Base-by-base conservation (phyloP, 35 echinoderm and acorn worm genomes). In the Chiridota heheva region DNA sequence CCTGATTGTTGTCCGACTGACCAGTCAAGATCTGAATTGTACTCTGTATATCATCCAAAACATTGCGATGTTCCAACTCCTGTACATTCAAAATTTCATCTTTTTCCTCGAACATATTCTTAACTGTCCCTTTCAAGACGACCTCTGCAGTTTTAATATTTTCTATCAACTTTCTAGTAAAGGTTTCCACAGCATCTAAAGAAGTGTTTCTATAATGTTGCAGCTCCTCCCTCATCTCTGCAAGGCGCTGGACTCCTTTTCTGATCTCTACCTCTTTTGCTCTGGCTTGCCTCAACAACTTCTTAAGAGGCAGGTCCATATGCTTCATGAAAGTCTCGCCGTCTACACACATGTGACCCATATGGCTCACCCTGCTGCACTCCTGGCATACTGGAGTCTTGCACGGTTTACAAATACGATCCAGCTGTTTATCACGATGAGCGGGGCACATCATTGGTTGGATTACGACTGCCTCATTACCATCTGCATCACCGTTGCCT, bases 231-330 rank as follows among this genome's bases (percentile, higher is more conserved):
- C 47, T 78, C 75, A 78, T 59, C 55, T 78, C 41, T 1, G 2
- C 53, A 24, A 78, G 18, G 34, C 47, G 51, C 18, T 5, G 51
- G 16, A 17, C 20, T 13, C 75, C 40, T 62, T 33, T 60, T 22
- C 47, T 34, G 26, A 43, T 57, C 53, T 78, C 75, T 42, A 34
- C 26, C 75, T 62, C 51, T 42, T 78, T 58, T 13, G 42, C 47
- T 55, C 36, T 60, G 51, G 75, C 75, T n/a, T 78, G 75, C 18
- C 42, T 29, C 33, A 40, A 38, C 18, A 78, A 58, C 42, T 62
- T 78, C 75, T 40, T 78, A 34, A 78, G 36, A 18, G 75, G 75
- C 8, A 37, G 75, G 33, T 78, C 75, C 75, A 78, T 78, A 33
- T 78, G 75, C 36, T 42, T 78, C 75, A 78, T 22, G 58, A 78